Percentiles rank a stretch among this genome's conserved stretches.
Conservation (phyloP, 2,888 invertebrate species). For the Oscheius sp. region DNA sequence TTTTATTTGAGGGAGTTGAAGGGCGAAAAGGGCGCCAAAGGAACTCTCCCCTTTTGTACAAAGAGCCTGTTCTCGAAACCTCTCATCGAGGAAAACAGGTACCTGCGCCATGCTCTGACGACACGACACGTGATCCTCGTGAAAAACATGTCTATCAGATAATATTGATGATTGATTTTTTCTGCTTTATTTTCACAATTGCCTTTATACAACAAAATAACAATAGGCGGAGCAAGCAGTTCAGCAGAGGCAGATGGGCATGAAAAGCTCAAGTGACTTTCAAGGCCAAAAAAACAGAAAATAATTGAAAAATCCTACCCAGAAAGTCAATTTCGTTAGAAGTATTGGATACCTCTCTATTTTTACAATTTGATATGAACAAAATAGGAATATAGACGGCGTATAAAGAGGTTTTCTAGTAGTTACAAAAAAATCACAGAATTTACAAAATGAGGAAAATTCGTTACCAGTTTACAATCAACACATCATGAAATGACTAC, state of each 20-base stretch:
- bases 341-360: too few species aligned
- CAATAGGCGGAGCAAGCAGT: constrained; percentile 1
- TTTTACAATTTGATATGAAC: constrained; percentile 19
- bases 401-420: background rate
- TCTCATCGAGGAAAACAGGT: too few species aligned
- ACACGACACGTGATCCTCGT: too few species aligned
- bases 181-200: background rate
- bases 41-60: too few species aligned
- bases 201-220: constrained; percentile 1
- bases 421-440: constrained; percentile 1
- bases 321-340: too few species aligned
- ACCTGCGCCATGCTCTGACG: too few species aligned
- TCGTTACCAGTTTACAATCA: background rate
- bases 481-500: background rate
- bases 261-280: background rate
- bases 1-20: too few species aligned
- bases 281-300: background rate
- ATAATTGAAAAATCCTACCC: constrained; percentile 19
- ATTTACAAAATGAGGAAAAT: background rate
- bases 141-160: too few species aligned
- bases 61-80: too few species aligned
- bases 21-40: too few species aligned
- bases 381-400: too few species aligned
- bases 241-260: constrained; percentile 1
- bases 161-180: background rate